Evolutionary conservation across 1,140 invertebrate genomes (phyloP), one percentile per base, ranked within the genome.

Genomic region (Eupeodes corollae): DNA sequence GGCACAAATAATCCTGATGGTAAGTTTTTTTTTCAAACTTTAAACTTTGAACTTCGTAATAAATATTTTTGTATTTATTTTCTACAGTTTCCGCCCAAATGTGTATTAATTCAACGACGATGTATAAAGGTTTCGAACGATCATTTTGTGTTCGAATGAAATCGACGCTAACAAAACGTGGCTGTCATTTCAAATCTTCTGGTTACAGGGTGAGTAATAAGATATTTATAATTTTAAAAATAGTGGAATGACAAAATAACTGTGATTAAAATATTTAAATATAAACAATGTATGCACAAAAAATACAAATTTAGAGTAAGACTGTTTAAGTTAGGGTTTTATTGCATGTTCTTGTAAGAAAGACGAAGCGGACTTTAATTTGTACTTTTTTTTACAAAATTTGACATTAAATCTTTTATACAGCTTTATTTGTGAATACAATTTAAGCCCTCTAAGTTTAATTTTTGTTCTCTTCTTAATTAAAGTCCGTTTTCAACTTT

Each of bases 131-230:
- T 8, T 82, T 87, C 66, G 90, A 95, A 55, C 72, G 92, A 56
- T 88, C 91, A 3, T 97, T 97, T 72, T 97, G 92, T 70, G 79
- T 98, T 11, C 78, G 94, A 51, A 98, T 98, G 93, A 97, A 98
- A 63, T 97, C 93, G 16, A 97, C 94, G 0, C 74, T 98, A 18
- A 97, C 93, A 14, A 98, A 98, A 73, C 74, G 93, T 61, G 94
- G 93, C 11, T 97, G 94, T 62, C 94, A 98, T 70, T 95, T 97
- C 68, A 97, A 97, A 70, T 94, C 91, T 16, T 96, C 92, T 44
- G 94, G 94, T 64, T 98, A 96, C 72, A 80, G 93, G 78, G 93
- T 97, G 78, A 84, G 86, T 76, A 40, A 10, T 30, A 40, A 15
- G 5, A 6, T 15, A 37, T n/a, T n/a, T 37, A 37, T 5, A 26